Evolutionary conservation across 2,888 invertebrate genomes (phyloP).

Genomic region (Panzeria rudis): DNA sequence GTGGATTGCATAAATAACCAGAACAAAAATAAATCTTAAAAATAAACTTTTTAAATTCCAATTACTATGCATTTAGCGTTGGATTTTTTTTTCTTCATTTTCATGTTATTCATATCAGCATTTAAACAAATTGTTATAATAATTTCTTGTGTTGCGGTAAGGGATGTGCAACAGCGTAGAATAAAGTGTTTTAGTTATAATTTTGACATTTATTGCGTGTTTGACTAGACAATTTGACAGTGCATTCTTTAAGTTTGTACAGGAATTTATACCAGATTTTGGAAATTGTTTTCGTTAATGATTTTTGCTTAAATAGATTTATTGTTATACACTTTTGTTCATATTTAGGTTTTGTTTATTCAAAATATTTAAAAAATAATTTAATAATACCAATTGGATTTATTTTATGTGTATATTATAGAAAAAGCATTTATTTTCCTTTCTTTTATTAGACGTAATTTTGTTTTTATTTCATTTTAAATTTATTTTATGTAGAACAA

Average conservation of each 20-base stretch:
- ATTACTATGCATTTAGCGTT: slow-evolving; percentile 34
- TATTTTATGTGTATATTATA: not conserved
- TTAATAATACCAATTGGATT: not conserved
- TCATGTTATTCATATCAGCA: slow-evolving; percentile 14
- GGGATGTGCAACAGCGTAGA: slow-evolving; percentile 32
- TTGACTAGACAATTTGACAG: slow-evolving; percentile 59
- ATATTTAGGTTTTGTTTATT: not conserved
- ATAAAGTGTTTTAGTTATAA: slow-evolving; percentile 51
- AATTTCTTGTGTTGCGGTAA: not conserved
- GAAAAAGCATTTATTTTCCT: not conserved
- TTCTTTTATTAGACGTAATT: no score
- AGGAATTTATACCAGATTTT: not conserved
- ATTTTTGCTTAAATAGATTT: not conserved
- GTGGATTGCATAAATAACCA: slow-evolving; percentile 39
- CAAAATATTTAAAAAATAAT: not conserved
- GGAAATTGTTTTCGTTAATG: not conserved
- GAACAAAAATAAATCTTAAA: slow-evolving; percentile 36
- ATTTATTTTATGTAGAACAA: no score
- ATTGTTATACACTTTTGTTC: not conserved
- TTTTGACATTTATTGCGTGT: slow-evolving; percentile 65
- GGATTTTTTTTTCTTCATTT: not conserved
- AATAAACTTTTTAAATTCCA: slow-evolving; percentile 49
- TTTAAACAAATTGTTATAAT: not conserved
- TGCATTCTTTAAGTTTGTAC: slow-evolving; percentile 30
- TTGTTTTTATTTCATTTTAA: no score